phyloP scores from a whole-genome alignment of 1,140 invertebrate genomes.

The Cyrtorhinus lividipennis region DNA sequence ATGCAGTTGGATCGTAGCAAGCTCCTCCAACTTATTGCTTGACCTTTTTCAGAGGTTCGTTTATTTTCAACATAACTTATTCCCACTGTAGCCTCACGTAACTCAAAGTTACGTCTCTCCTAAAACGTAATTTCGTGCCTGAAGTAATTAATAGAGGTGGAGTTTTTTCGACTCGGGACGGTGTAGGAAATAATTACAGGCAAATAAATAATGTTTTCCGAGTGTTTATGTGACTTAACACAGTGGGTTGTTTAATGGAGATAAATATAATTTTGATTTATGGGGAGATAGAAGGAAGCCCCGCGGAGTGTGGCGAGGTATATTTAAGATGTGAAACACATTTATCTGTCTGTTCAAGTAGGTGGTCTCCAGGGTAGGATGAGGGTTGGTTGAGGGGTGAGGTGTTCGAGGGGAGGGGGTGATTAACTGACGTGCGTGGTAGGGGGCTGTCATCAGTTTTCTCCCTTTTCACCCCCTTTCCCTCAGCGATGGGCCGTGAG shows the following conservation, averaged over 20 bases:
- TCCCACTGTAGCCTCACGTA: neutral
- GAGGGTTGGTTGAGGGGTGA: neutral
- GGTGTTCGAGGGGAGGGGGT: neutral
- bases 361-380: constrained; percentile 7
- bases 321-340: constrained; percentile 13
- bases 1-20: too few relatives aligned
- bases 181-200: constrained; percentile 8
- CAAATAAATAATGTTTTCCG: constrained; percentile 5
- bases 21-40: too few relatives aligned
- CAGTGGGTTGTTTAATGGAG: constrained; percentile 7
- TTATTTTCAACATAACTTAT: neutral
- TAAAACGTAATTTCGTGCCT: neutral
- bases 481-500: neutral
- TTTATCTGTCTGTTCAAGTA: constrained; percentile 16
- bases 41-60: neutral
- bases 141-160: neutral
- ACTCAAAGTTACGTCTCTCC: neutral
- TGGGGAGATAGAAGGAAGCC: neutral
- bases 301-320: constrained; percentile 2
- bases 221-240: constrained; percentile 11
- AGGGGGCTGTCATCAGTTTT: neutral
- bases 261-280: constrained; percentile 14
- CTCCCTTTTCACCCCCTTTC: neutral
- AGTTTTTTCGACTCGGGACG: neutral
- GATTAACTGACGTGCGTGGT: constrained; percentile 6